Percentiles rank a stretch among this genome's conserved stretches.
These are phyloP conservation scores for Peromyscus eremicus DNA, from an alignment of 2,797 vertebrate genomes.

Conservation along the genomic window DNA sequence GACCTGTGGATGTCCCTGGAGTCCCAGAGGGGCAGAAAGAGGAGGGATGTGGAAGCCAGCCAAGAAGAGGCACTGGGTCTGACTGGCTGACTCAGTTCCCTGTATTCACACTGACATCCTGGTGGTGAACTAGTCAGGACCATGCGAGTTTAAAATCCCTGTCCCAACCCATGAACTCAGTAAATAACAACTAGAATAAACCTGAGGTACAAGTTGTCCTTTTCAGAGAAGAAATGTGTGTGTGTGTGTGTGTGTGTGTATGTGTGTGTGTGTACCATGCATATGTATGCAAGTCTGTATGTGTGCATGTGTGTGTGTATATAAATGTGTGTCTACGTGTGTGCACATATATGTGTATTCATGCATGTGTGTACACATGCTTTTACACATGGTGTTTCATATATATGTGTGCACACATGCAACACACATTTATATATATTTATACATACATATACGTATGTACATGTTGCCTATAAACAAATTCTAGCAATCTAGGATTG, in stretches of 20 bases:
- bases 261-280: fast-evolving
- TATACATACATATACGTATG: too few relatives aligned
- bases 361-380: too few relatives aligned
- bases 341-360: not conserved
- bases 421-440: not conserved
- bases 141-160: fast-evolving
- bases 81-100: fast-evolving
- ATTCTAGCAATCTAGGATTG: not conserved
- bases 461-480: not conserved
- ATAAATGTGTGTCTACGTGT: fast-evolving
- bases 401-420: fast-evolving
- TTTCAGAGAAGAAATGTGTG: not conserved
- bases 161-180: not conserved
- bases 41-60: fast-evolving
- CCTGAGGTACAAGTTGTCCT: not conserved
- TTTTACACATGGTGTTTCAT: not conserved
- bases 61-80: fast-evolving
- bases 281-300: fast-evolving
- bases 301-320: fast-evolving
- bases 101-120: not conserved
- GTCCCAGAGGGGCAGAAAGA: not conserved
- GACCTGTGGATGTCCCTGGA: fast-evolving
- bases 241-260: fast-evolving
- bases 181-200: too few relatives aligned
- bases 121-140: not conserved